Evolutionary conservation across 2,888 invertebrate genomes (phyloP), one percentile per base, ranked within the genome.

Genomic region (Dryobota labecula): DNA sequence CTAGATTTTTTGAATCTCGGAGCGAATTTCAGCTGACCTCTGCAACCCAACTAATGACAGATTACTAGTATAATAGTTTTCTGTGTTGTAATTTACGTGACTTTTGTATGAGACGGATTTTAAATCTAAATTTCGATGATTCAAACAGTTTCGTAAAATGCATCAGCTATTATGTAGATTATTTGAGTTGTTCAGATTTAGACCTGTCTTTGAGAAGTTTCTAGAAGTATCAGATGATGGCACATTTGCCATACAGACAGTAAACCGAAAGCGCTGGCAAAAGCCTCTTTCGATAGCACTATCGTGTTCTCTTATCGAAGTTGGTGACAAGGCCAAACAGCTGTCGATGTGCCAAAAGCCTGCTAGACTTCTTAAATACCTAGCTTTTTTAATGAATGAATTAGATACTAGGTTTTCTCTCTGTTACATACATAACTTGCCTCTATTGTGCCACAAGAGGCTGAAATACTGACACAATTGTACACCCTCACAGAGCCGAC

Each of bases 401-500:
- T 64, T n/a, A n/a, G 18, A 30, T 41, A 30, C 11, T 13, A 36
- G 18, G 18, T 4, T 47, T 47, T 61, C 9, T 47, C 41, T 60
- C 41, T 20, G 11, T 45, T 41, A 41, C 6, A 47, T 41, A 41
- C 6, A 47, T 41, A 33, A 20, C 4, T 27, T 45, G 18, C 47
- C n/a, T 51, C 5, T 43, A 24, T 38, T 13, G 18, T 20, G 18
- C 2, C 4, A 38, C 5, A 38, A 20, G 18, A n/a, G 45, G 15
- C 18, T 49, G 33, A 2, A 45, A 47, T 51, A 51, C 38, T 82
- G 36, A 82, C 47, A 27, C 24, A 41, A 9, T 41, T 58, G 47
- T 73, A 49, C n/a, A 13, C n/a, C 51, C 27, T 24, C 53, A 63
- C 73, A 95, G 95, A 93, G 88, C 90, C 95, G 76, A 92, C 97